Evolutionary conservation across 1,140 invertebrate species (phyloP), one percentile per base, ranked within the genome.

Genomic region (Stegodyphus mimosarum): DNA sequence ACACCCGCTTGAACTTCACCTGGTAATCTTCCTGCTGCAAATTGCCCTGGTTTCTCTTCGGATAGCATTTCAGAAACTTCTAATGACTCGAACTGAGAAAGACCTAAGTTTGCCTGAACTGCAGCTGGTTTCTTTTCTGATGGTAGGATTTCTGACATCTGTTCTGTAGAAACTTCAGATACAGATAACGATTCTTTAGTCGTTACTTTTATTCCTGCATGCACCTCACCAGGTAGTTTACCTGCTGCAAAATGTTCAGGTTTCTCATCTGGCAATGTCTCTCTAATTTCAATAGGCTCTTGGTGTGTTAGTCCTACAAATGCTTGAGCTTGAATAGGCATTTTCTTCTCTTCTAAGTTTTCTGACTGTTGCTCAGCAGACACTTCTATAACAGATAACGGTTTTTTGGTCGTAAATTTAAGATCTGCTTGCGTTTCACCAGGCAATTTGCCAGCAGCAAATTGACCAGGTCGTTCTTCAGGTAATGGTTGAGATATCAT

Each of bases 291-390:
- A 64, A 87, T 50, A 17, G 70, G n/a, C 50, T 87, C 86, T 75
- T 70, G 48, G 5, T 53, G 49, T 7, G 69, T 7, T 9, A 87
- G 11, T n/a, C 75, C 17, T 17, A 74, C 5, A 48, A n/a, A 6
- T 17, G 86, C 79, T 66, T 48, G 85, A 2, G 86, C 74, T 75
- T 86, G 74, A 60, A 84, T 84, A 67, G 87, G 86, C 55, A 87
- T 86, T 49, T 87, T 87, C 53, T 87, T 87, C 66, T 86, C 87
- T 60, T 13, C 10, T 52, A 86, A 73, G 15, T 63, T 70, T 17
- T n/a, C 18, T n/a, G 64, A n/a, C 7, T 53, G 7, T 84, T 83
- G 69, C 52, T 86, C 51, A 49, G 83, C 48, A 17, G 53, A 51
- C 6, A 83, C 60, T 74, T 87, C 71, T 2, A 52, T 63, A 7